These are phyloP conservation scores for rabbit (Oryctolagus cuniculus) DNA, from an alignment of 2,113 vertebrate species.

Conservation along the genomic window mOryCun1.1 NC_091434.1:132270001-132270500, in stretches of 20 bases:
- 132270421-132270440: no score
- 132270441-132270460: neutral
- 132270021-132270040: neutral
- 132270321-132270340: neutral
- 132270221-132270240: neutral
- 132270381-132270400: neutral
- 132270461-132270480: conserved; percentile 9
- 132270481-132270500: neutral
- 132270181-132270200: neutral
- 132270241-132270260: neutral
- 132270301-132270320: neutral
- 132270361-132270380: neutral
- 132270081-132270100: neutral
- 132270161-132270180: neutral
- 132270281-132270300: neutral
- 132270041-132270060: neutral
- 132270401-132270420: neutral
- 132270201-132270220: neutral
- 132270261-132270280: neutral
- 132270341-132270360: neutral
- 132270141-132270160: neutral
- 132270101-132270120: neutral
- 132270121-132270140: neutral
- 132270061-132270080: neutral
- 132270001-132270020: neutral